Evolutionary conservation across 2,888 invertebrate species (phyloP).

Genomic region (Eristalis intricaria): DNA sequence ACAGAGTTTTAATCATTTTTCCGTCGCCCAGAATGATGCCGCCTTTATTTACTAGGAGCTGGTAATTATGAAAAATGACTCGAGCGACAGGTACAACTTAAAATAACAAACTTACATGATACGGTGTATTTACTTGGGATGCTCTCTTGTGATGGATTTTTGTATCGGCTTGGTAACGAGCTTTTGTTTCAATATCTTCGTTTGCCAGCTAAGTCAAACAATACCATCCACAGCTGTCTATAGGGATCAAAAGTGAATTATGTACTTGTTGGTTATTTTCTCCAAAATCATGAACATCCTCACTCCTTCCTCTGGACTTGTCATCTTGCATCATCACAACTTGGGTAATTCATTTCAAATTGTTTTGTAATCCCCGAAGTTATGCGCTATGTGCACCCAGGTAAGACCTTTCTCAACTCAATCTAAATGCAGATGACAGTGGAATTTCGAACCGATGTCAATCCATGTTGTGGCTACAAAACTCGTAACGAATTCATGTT

Average conservation of each 20-base stretch:
- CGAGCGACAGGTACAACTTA: slow-evolving; percentile 74
- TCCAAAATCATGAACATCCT: too few species aligned
- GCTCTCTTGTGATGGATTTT: background rate
- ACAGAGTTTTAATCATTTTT: slow-evolving; percentile 71
- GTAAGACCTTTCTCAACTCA: slow-evolving; percentile 48
- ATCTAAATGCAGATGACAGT: slow-evolving; percentile 63
- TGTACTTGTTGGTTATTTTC: background rate
- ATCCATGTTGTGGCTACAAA: slow-evolving; percentile 20
- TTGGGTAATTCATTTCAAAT: slow-evolving; percentile 38
- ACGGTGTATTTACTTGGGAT: background rate
- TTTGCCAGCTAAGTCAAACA: background rate
- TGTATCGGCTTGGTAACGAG: background rate
- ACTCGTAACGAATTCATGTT: slow-evolving; percentile 67
- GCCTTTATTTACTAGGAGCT: slow-evolving; percentile 56
- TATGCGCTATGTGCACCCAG: slow-evolving; percentile 52
- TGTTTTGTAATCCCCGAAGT: slow-evolving; percentile 62
- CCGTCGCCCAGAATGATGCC: slow-evolving; percentile 69
- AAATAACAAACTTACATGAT: slow-evolving; percentile 22
- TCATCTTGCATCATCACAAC: background rate
- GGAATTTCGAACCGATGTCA: slow-evolving; percentile 41
- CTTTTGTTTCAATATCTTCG: too few species aligned
- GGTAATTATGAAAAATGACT: slow-evolving; percentile 78
- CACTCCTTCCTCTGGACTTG: background rate
- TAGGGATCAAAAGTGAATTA: background rate
- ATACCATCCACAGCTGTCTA: background rate